Conservation (phyloP, 2,113 vertebrate species). For the Vimba vimba region DNA sequence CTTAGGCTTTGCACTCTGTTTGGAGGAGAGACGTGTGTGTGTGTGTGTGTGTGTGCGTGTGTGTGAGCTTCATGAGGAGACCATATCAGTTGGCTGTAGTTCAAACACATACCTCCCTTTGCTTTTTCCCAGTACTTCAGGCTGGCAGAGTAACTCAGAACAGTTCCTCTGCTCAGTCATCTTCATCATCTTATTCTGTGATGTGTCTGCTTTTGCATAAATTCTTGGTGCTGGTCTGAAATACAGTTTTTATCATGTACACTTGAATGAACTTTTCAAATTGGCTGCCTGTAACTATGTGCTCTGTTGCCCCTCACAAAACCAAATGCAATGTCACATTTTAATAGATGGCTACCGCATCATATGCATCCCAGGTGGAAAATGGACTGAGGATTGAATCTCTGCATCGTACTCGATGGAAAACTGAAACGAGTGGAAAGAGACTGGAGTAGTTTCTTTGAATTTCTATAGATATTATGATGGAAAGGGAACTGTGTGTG, state of each 20-base stretch:
- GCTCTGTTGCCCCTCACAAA: conserved; percentile 37
- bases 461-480: conserved; percentile 44
- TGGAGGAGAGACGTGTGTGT: conserved; percentile 33
- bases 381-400: conserved; percentile 25
- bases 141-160: conserved; percentile 30
- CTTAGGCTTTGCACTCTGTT: conserved; percentile 23
- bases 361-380: conserved; percentile 47
- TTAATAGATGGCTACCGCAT: conserved; percentile 40
- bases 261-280: conserved; percentile 50
- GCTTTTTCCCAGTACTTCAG: conserved; percentile 36
- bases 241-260: conserved; percentile 49
- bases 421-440: not conserved
- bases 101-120: conserved; percentile 45
- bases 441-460: conserved; percentile 42
- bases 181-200: conserved; percentile 33
- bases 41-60: conserved; percentile 24
- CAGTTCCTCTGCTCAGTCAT: conserved; percentile 30
- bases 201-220: conserved; percentile 41
- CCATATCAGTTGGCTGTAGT: conserved; percentile 48
- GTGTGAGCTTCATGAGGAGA: conserved; percentile 10
- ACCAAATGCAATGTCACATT: conserved; percentile 56
- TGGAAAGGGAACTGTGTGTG: conserved; percentile 53
- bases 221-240: conserved; percentile 53
- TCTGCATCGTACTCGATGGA: not conserved
- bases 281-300: conserved; percentile 42